Conservation (phyloP, 2,113 vertebrate genomes). For the Marmota flaviventris region DNA sequence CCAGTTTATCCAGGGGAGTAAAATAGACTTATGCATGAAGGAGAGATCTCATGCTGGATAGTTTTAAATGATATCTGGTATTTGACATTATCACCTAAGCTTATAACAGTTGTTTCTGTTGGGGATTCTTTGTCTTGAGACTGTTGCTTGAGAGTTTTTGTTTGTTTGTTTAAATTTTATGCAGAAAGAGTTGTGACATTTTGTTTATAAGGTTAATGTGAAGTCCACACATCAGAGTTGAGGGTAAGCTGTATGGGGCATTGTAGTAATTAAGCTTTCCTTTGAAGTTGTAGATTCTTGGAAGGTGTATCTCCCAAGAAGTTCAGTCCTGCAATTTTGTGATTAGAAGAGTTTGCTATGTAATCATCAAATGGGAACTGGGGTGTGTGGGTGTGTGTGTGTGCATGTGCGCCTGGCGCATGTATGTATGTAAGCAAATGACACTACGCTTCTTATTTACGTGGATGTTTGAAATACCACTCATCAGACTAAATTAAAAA, state of each 20-base stretch:
- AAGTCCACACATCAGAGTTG: conserved; percentile 39
- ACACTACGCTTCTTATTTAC: not conserved
- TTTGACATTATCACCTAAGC: not conserved
- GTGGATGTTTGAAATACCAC: conserved; percentile 59
- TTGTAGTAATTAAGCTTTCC: conserved; percentile 57
- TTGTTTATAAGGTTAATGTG: conserved; percentile 66
- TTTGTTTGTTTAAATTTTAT: not conserved
- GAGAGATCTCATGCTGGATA: no score
- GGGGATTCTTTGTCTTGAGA: not conserved
- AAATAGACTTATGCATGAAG: conserved; percentile 15
- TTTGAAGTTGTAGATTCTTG: conserved; percentile 60
- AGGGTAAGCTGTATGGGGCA: conserved; percentile 45
- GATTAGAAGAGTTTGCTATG: conserved; percentile 71
- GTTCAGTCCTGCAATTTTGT: conserved; percentile 62
- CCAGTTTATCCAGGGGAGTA: conserved; percentile 66
- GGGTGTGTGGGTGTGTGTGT: not conserved
- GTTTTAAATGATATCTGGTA: conserved; percentile 15
- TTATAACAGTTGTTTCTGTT: conserved; percentile 26
- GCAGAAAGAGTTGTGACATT: conserved; percentile 59
- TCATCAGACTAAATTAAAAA: conserved; percentile 63
- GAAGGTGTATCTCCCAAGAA: conserved; percentile 60
- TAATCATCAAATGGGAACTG: conserved; percentile 56
- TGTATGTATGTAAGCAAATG: conserved; percentile 37
- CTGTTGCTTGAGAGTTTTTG: not conserved
- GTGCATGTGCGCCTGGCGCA: not conserved